phyloP scores from a whole-genome alignment of 2,797 vertebrate genomes.

The Luscinia megarhynchos region DNA sequence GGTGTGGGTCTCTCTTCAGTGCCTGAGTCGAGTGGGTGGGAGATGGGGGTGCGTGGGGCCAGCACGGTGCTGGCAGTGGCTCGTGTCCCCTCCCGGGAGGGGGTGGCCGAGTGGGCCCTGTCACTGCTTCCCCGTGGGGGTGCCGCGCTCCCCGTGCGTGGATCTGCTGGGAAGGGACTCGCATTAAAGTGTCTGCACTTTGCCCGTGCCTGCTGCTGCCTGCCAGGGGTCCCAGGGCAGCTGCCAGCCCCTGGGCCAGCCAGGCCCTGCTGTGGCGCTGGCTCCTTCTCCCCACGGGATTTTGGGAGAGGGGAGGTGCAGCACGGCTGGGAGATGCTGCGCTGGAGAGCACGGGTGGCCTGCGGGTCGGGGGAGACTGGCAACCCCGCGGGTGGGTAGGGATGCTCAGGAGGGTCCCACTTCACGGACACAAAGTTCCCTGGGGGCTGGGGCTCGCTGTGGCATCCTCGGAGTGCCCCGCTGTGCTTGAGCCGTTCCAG shows the following conservation, averaged over 20 bases:
- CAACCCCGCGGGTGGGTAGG: background rate
- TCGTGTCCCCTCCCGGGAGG: background rate
- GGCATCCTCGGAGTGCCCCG: background rate
- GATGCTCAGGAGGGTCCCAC: rapidly evolving
- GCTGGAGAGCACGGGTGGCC: background rate
- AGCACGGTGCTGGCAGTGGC: background rate
- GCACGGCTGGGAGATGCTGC: background rate
- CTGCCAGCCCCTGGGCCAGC: background rate
- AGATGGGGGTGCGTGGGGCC: background rate
- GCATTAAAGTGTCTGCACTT: slow-evolving; percentile 56
- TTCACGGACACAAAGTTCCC: background rate
- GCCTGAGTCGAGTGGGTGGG: slow-evolving; percentile 23
- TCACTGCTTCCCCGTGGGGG: rapidly evolving
- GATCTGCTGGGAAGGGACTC: slow-evolving; percentile 68
- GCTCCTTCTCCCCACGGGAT: background rate
- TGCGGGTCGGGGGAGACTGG: background rate
- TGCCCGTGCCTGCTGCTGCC: slow-evolving; percentile 1
- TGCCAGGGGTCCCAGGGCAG: background rate
- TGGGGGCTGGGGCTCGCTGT: background rate
- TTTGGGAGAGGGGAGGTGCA: background rate
- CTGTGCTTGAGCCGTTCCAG: background rate
- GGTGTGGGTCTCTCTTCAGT: slow-evolving; percentile 27
- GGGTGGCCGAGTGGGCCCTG: background rate
- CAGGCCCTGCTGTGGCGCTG: rapidly evolving
- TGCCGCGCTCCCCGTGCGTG: background rate